Base-by-base conservation (phyloP, 2,797 vertebrate species). In the Cynodonichthys magdalenae region DNA sequence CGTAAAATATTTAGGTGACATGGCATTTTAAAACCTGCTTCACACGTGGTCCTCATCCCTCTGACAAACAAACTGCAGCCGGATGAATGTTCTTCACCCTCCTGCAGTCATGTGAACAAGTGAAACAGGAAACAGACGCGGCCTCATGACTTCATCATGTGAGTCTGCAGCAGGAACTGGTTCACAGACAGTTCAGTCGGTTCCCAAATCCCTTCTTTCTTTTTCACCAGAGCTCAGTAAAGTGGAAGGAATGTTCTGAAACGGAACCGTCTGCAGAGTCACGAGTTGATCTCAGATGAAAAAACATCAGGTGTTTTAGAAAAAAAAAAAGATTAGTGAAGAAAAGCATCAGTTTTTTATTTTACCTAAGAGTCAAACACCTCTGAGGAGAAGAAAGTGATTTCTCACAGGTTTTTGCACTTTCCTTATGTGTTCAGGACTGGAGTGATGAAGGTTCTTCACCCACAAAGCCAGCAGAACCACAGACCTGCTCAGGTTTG, bases 391-490 rank as follows among this genome's bases (percentile, higher is more conserved):
- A 34, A 34, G 31, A 9, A 34, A 34, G 31, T 34, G 31, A 34
- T 34, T 34, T 34, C 9, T 29, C 28, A 6, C 31, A 8, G 31
- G 31, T 34, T 1, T 8, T 34, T 8, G 31, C 7, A 34, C 31
- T 8, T 34, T 47, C 17, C 15, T 24, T 82, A 14, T 62, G 53
- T 50, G 46, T 75, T 12, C 67, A 96, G 96, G 88, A 88, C 28
- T 97, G 96, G 95, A 94, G 93, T 1, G 93, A 95, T n/a, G 59
- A 90, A 0, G 94, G 94, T 97, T 97, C 82, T 88, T 98, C 82
- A 97, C 95, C 39, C 95, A 91, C 95, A 36, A 97, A 96, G 69
- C 85, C 96, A 79, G 94, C 34, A 90, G 96, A 66, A 95, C 96
- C 17, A 96, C 95, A 6, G 95, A 97, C 79, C 75, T 96, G 50